Base-by-base conservation (phyloP, 2,888 invertebrate species). In the Octodonta nipae region DNA sequence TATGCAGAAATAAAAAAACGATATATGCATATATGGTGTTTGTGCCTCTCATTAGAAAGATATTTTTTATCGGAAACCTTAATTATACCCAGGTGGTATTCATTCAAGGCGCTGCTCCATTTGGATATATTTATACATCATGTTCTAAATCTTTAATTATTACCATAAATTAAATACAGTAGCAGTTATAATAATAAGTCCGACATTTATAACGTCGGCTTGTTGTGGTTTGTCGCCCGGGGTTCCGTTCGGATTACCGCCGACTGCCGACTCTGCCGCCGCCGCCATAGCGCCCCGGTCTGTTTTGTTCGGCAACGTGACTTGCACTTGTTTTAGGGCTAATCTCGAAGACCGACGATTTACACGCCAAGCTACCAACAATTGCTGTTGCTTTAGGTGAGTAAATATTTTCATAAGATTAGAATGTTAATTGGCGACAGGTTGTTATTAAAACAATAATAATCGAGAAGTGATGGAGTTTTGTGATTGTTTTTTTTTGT, bases 261-360 rank as follows among this genome's bases (percentile, higher is more conserved):
- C 10, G 22, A 22, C 11, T 22, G 10, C 10, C n/a, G 22, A n/a
- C 22, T n/a, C 22, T 22, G 22, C 22, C 22, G 22, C n/a, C n/a
- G n/a, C n/a, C n/a, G n/a, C n/a, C n/a, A n/a, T n/a, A n/a, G n/a
- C n/a, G n/a, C n/a, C n/a, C n/a, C n/a, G n/a, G n/a, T 22, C 22
- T n/a, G n/a, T 4, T 11, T n/a, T 22, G 22, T 11, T 11, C n/a
- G n/a, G 10, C 4, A 22, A 34, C 45, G 42, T 51, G 51, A 50
- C 51, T 51, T 50, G 51, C 49, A 47, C 42, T 45, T 49, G 48
- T 49, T 49, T 28, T 47, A 44, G 50, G 50, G 50, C 50, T 50
- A 50, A 51, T 50, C 42, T 40, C 42, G n/a, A n/a, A n/a, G n/a
- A n/a, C n/a, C n/a, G n/a, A n/a, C n/a, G n/a, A n/a, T n/a, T n/a